Conservation (phyloP, 2,888 invertebrate genomes). For the Cataglyphis cursor region DNA sequence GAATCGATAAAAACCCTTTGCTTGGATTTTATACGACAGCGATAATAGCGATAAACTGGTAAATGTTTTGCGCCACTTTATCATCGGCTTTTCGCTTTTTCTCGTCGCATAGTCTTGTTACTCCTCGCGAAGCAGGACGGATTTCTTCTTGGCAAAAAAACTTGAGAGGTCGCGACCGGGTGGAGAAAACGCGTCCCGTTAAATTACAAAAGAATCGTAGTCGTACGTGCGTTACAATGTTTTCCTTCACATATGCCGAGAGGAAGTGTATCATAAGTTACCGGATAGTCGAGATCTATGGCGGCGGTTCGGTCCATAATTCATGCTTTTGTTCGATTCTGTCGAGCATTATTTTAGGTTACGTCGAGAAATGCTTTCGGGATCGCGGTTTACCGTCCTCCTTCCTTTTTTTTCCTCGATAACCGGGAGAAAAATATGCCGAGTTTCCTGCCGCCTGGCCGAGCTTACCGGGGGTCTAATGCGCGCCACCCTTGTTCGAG, state of each 20-base stretch:
- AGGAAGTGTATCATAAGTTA: conserved; percentile 86
- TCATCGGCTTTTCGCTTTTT: conserved; percentile 53
- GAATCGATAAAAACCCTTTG: background rate
- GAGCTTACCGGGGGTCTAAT: conserved; percentile 70
- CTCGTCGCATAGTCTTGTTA: conserved; percentile 2
- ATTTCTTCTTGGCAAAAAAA: conserved; percentile 9
- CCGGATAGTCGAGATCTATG: conserved; percentile 80
- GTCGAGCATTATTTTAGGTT: conserved; percentile 86
- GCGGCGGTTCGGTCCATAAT: conserved; percentile 82
- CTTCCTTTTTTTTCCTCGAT: conserved; percentile 64
- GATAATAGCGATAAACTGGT: conserved; percentile 41
- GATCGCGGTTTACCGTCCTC: conserved; percentile 80
- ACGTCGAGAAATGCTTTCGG: conserved; percentile 84
- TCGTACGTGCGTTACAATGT: conserved; percentile 65
- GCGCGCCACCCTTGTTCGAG: conserved; percentile 63
- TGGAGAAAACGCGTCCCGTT: conserved; percentile 65
- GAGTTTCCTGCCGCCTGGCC: conserved; percentile 79
- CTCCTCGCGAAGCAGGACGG: conserved; percentile 2
- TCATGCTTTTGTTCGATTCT: conserved; percentile 87
- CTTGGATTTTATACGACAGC: conserved; percentile 13
- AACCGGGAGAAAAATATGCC: conserved; percentile 83
- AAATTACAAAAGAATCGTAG: conserved; percentile 75
- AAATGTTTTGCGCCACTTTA: conserved; percentile 50
- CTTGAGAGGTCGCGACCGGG: conserved; percentile 55
- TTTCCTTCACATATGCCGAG: conserved; percentile 74